Base-by-base conservation (phyloP, 2,888 invertebrate genomes). In the Cryptus armator region DNA sequence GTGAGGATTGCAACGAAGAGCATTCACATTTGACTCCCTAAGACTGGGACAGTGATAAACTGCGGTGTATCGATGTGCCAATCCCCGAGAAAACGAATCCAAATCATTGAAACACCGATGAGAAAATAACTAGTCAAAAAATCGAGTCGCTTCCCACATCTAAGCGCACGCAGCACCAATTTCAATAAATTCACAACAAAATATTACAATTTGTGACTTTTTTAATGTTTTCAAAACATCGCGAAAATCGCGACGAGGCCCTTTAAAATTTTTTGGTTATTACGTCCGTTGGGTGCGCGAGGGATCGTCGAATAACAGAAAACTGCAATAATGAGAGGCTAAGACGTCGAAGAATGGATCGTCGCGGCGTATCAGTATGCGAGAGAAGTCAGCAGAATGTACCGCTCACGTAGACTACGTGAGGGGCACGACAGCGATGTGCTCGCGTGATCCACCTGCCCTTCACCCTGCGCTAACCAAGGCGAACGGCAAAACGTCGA, bases 361-460 rank as follows among this genome's bases (percentile, higher is more conserved):
- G 87, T 90, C 90, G 87, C 90, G 89, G 90, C 91, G 90, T 91
- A 87, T 91, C 93, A 93, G 92, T 89, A 93, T 93, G 93, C 93
- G 93, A 89, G 93, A 93, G 91, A 93, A 93, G 92, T 91, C 93
- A 88, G 91, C 93, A 91, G 93, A 92, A 93, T 93, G 93, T 92
- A 92, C 92, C 91, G 90, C 92, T 92, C 93, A 91, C 92, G 90
- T 93, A 91, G 91, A 92, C 91, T 92, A 93, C 93, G 93, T 93
- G 93, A 93, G 92, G 90, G 90, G 92, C 90, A 92, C 92, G 90
- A 92, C 91, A 92, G 93, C 93, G 88, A 93, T 93, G 93, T 93
- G 94, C 93, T 93, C 94, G 89, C 93, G 93, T 89, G 93, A 93
- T 91, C 91, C 92, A 85, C 89, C 92, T 87, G 90, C 91, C 89